Conservation (phyloP, 2,113 vertebrate genomes). For the Labeo rohita region DNA sequence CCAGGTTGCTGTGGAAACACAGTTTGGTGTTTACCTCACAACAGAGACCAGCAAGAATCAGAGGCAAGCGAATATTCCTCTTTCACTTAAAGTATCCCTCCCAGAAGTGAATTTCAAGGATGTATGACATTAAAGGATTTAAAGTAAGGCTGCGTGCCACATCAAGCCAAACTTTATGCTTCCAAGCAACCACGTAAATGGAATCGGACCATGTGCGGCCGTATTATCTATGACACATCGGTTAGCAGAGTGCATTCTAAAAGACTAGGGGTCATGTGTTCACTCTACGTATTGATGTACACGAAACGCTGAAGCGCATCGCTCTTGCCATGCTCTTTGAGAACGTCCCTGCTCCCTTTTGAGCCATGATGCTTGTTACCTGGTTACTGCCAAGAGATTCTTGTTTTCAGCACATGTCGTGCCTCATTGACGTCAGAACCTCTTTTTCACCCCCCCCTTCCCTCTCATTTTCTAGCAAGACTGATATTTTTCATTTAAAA, state of each 20-base stretch:
- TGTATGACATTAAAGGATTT: conserved; percentile 3
- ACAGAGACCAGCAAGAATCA: conserved; percentile 55
- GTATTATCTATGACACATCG: conserved; percentile 33
- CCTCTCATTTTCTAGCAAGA: conserved; percentile 55
- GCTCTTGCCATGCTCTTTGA: conserved; percentile 58
- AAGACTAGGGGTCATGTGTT: neutral
- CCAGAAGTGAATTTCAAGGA: neutral
- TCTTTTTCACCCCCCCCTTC: neutral
- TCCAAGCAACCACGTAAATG: conserved; percentile 14
- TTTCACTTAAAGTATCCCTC: conserved; percentile 29
- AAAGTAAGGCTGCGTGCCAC: neutral
- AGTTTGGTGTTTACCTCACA: conserved; percentile 55
- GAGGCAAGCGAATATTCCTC: conserved; percentile 38
- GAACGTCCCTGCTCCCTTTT: conserved; percentile 54
- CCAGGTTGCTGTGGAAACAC: conserved; percentile 59
- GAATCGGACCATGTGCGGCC: neutral
- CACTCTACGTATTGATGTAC: neutral
- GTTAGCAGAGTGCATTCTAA: conserved; percentile 36
- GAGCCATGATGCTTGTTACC: conserved; percentile 72
- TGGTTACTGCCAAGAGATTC: conserved; percentile 74
- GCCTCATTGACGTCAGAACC: conserved; percentile 73
- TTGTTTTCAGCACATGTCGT: conserved; percentile 70
- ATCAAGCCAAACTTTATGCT: conserved; percentile 35
- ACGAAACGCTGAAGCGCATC: neutral
- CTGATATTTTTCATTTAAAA: conserved; percentile 63